Base-by-base conservation (phyloP, 2,888 invertebrate species). In the Tyria jacobaeae region DNA sequence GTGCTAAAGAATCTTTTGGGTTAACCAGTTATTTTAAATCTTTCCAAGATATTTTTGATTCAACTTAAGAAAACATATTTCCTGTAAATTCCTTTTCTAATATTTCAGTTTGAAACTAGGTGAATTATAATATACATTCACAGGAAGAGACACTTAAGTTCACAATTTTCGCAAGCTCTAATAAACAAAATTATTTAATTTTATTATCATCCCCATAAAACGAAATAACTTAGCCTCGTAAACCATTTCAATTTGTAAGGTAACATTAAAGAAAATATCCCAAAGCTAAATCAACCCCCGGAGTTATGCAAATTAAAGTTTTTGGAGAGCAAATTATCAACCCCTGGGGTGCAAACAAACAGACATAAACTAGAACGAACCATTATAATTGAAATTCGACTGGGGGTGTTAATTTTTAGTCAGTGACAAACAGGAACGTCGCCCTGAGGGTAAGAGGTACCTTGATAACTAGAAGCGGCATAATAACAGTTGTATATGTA, bases 341-440 rank as follows among this genome's bases (percentile, higher is more conserved):
- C 57, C 68, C 67, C 53, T 4, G 35, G 75, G 76, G 68, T 58
- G 62, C 58, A 68, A 70, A 69, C 76, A 70, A 76, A 72, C 69
- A 70, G 49, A 66, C 58, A 68, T 72, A 64, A 72, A 70, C 62
- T 72, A 70, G 57, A 67, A 78, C 66, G 60, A 68, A 54, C 68
- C 68, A 64, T 75, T 75, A 64, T 73, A 75, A 75, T 71, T 76
- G 73, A 77, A 76, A 70, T 68, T 75, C 59, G 51, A 77, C 71
- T 73, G 62, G 60, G 65, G 64, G 64, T 48, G 58, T 64, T 71
- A 62, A 71, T 70, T 73, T 75, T 66, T 69, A 63, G 66, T 47
- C 51, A 62, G 62, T 50, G 24, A 66, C 73, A 75, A 68, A 58
- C 31, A 67, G 57, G 27, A 31, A 31, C 27, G 6, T 64, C 52